Evolutionary conservation across 2,797 vertebrate genomes (phyloP).

Genomic region (Schizopygopsis malacanthus): DNA sequence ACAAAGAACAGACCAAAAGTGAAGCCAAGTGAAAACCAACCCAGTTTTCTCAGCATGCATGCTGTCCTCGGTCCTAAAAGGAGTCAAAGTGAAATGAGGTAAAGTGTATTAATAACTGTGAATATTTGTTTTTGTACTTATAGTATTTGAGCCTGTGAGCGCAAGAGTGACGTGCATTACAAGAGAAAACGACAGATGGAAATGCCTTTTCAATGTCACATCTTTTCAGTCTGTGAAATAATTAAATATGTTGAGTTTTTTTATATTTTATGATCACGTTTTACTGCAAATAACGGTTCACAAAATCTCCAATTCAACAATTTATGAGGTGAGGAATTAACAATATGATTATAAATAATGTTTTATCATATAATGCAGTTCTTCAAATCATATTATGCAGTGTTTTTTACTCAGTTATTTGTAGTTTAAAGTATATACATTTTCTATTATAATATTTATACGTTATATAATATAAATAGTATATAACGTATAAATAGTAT

Average conservation of each 20-base stretch:
- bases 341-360: not conserved
- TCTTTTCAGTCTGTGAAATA: no score
- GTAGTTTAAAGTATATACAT: no score
- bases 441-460: no score
- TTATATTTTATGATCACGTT: not conserved
- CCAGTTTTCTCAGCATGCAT: not conserved
- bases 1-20: not conserved
- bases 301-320: not conserved
- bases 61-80: not conserved
- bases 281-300: no score
- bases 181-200: not conserved
- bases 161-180: not conserved
- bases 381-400: not conserved
- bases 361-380: not conserved
- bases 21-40: not conserved
- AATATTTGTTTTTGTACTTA: not conserved
- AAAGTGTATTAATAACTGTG: not conserved
- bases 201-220: not conserved
- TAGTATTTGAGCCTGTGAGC: not conserved
- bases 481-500: no score
- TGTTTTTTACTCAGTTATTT: no score
- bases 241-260: not conserved
- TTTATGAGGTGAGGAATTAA: not conserved
- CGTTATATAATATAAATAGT: no score
- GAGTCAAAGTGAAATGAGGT: not conserved